These are phyloP conservation scores for Phrynocephalus versicolor DNA, from an alignment of 2,113 vertebrate genomes.

Conservation along the genomic window DNA sequence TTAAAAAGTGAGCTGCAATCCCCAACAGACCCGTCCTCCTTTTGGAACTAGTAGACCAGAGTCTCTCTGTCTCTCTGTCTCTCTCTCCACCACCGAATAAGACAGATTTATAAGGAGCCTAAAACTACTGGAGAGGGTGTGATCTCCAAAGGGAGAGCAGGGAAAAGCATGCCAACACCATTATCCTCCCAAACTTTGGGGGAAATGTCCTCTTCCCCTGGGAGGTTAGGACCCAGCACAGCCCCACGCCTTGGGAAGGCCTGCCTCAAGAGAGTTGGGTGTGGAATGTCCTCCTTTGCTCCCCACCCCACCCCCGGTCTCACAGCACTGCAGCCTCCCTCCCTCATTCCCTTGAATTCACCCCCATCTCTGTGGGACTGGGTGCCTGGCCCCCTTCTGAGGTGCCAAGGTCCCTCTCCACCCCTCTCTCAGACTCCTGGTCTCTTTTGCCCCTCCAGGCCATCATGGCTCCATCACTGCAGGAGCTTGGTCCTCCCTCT, in stretches of 20 bases:
- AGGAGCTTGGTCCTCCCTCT: too few relatives aligned
- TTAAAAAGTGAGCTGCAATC: slow-evolving; percentile 72
- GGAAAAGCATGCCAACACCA: neutral
- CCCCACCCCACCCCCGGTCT: too few relatives aligned
- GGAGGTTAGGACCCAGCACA: neutral
- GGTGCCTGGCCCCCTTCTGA: neutral
- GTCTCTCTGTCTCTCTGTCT: slow-evolving; percentile 42
- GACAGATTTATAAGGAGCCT: neutral
- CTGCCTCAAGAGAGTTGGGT: too few relatives aligned
- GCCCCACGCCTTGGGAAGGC: neutral
- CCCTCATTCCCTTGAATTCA: neutral
- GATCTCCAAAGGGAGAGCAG: neutral
- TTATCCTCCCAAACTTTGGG: neutral
- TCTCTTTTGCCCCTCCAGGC: neutral
- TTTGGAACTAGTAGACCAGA: slow-evolving; percentile 65
- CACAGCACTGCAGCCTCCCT: too few relatives aligned
- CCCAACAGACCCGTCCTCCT: slow-evolving; percentile 71
- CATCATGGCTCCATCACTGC: neutral
- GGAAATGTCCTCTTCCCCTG: too few relatives aligned
- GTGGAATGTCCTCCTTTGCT: too few relatives aligned
- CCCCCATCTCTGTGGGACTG: neutral
- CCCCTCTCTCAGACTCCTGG: neutral
- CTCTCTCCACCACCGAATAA: neutral
- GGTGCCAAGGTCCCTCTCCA: neutral
- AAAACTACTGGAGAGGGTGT: neutral